Evolutionary conservation across 2,888 invertebrate genomes (phyloP), one percentile per base, ranked within the genome.

Genomic region (Acleris sparsana): DNA sequence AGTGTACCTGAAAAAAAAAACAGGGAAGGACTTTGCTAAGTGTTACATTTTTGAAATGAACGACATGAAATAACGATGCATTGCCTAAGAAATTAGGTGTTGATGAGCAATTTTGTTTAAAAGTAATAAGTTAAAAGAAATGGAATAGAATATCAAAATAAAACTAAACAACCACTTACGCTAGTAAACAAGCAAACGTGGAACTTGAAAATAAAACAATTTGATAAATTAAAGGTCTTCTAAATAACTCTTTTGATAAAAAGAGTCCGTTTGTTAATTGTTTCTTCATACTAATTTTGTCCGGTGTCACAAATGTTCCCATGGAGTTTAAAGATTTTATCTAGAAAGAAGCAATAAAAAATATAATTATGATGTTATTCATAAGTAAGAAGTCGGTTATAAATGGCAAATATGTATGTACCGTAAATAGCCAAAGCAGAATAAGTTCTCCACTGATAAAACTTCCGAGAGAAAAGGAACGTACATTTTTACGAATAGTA

Each of bases 231-330:
- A 82, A 67, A 5, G 83, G 83, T 48, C 71, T 75, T 17, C 73
- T 73, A 52, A 82, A 83, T 3, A 85, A 71, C 20, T 78, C 77
- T 65, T 82, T 84, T 1, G 77, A 75, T 72, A 82, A 82, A 55
- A 73, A 74, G 25, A 85, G 59, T 1, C 77, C 80, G n/a, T 76
- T 75, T 2, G 72, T 75, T 11, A 83, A 56, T 71, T 82, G 76
- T 46, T 79, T 83, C 63, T 76, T 82, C 0, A 83, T 63, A 56
- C 77, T 78, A 13, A 73, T 72, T 49, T 79, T 77, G 17, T 69
- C 69, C 5, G 78, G 73, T 3, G 74, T 72, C 25, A 70, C 73
- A 20, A 71, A 71, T 13, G 69, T 67, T 13, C 74, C 76, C 4
- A 74, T 66, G 16, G 69, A 67, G 51, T 75, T 77, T 5, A 85